phyloP scores from a whole-genome alignment of 2,888 invertebrate genomes.

The Orthosia gothica region DNA sequence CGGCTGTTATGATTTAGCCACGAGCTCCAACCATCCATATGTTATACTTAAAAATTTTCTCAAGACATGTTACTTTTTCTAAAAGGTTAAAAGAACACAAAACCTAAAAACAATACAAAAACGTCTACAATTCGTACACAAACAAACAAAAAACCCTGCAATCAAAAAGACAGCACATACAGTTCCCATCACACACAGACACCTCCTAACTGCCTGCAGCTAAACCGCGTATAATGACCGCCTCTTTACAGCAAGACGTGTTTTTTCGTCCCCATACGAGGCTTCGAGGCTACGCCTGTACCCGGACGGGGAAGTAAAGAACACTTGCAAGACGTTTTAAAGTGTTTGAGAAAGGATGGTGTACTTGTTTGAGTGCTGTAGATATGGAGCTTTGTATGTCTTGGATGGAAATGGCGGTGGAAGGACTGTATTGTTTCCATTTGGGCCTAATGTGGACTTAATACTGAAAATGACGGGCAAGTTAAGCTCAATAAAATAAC shows the following conservation, averaged over 20 bases:
- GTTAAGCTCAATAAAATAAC: not conserved
- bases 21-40: too few relatives aligned
- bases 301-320: constrained; percentile 56
- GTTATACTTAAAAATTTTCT: too few relatives aligned
- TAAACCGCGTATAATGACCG: constrained; percentile 66
- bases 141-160: constrained; percentile 21
- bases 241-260: constrained; percentile 57
- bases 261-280: constrained; percentile 46
- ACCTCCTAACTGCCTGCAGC: constrained; percentile 54
- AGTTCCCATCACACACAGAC: constrained; percentile 46
- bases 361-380: constrained; percentile 16
- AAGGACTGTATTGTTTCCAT: not conserved
- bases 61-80: too few relatives aligned
- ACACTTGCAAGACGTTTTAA: constrained; percentile 62
- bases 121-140: not conserved
- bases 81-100: not conserved
- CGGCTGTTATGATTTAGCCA: too few relatives aligned
- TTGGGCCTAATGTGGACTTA: not conserved
- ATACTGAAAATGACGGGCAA: not conserved
- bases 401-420: not conserved
- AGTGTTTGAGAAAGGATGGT: constrained; percentile 51
- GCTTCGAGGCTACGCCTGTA: constrained; percentile 39
- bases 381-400: not conserved
- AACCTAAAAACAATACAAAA: not conserved
- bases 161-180: constrained; percentile 39